Conservation (phyloP, 2,888 invertebrate genomes). For the Drosophila formosana region DNA sequence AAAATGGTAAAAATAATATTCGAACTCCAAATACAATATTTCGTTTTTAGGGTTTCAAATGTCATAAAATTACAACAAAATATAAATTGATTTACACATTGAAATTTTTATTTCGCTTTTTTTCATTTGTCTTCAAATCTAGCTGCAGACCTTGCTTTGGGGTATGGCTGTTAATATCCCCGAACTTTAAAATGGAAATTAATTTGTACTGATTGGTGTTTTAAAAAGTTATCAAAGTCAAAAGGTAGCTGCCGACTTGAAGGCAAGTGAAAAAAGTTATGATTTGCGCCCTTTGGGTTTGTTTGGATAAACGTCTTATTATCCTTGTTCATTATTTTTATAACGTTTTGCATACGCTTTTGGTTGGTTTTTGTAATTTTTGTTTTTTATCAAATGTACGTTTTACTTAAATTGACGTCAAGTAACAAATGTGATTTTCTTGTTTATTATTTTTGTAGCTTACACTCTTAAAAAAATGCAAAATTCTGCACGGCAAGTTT, state of each 20-base stretch:
- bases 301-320: slow-evolving; percentile 28
- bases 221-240: slow-evolving; percentile 54
- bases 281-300: slow-evolving; percentile 44
- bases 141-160: slow-evolving; percentile 20
- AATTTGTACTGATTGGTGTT: slow-evolving; percentile 78
- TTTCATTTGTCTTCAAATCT: slow-evolving; percentile 57
- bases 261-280: slow-evolving; percentile 49
- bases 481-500: slow-evolving; percentile 81
- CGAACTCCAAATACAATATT: slow-evolving; percentile 68
- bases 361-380: slow-evolving; percentile 22
- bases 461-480: slow-evolving; percentile 83
- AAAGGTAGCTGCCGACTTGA: slow-evolving; percentile 36
- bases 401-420: slow-evolving; percentile 62
- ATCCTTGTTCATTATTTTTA: slow-evolving; percentile 9
- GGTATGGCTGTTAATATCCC: slow-evolving; percentile 38
- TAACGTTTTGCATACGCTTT: slow-evolving; percentile 17
- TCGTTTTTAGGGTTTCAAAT: slow-evolving; percentile 47
- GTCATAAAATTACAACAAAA: slow-evolving; percentile 34
- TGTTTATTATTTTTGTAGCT: slow-evolving; percentile 45
- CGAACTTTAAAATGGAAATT: slow-evolving; percentile 75
- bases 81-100: slow-evolving; percentile 25
- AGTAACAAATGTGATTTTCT: slow-evolving; percentile 65
- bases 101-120: slow-evolving; percentile 28
- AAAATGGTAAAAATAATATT: slow-evolving; percentile 72
- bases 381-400: slow-evolving; percentile 47